phyloP scores from a whole-genome alignment of 2,797 vertebrate genomes.

The Microctenopoma stevenorrisi region DNA sequence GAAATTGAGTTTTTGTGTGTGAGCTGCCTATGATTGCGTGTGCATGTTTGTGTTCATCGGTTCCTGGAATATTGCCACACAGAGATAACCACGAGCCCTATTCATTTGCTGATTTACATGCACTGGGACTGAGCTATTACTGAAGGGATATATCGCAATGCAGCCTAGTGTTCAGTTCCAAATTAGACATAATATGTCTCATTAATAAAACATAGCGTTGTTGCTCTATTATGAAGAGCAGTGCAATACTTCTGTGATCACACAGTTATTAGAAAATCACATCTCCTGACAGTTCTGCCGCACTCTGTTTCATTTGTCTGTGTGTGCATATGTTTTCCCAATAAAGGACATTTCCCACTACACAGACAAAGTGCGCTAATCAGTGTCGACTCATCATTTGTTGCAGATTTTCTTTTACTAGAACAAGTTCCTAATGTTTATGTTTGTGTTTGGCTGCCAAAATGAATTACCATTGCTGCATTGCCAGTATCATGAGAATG shows the following conservation, averaged over 20 bases:
- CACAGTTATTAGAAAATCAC: conserved; percentile 51
- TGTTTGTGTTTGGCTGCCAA: conserved; percentile 30
- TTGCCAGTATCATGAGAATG: conserved; percentile 25
- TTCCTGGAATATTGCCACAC: conserved; percentile 42
- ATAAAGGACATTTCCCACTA: conserved; percentile 28
- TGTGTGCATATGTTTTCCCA: neutral
- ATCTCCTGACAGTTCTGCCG: conserved; percentile 45
- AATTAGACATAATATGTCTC: conserved; percentile 53
- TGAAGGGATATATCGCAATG: conserved; percentile 27
- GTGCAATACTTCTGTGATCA: conserved; percentile 45
- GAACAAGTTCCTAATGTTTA: conserved; percentile 41
- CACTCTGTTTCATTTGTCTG: conserved; percentile 31
- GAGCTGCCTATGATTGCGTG: conserved; percentile 17
- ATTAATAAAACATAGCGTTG: conserved; percentile 68
- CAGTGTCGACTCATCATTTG: conserved; percentile 25
- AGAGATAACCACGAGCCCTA: conserved; percentile 37
- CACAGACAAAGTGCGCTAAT: conserved; percentile 36
- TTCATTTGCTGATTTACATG: conserved; percentile 47
- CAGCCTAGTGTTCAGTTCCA: conserved; percentile 41
- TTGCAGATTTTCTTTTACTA: conserved; percentile 34
- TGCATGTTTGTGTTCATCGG: conserved; percentile 22
- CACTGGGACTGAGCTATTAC: conserved; percentile 31
- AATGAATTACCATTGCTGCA: conserved; percentile 24
- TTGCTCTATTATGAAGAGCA: conserved; percentile 47
- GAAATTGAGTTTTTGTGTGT: conserved; percentile 66